A percentile compares a stretch with the other conserved stretches of the same genome.
Evolutionary conservation across 2,797 vertebrate genomes (phyloP).

Genomic region (Chiloscyllium punctatum): DNA sequence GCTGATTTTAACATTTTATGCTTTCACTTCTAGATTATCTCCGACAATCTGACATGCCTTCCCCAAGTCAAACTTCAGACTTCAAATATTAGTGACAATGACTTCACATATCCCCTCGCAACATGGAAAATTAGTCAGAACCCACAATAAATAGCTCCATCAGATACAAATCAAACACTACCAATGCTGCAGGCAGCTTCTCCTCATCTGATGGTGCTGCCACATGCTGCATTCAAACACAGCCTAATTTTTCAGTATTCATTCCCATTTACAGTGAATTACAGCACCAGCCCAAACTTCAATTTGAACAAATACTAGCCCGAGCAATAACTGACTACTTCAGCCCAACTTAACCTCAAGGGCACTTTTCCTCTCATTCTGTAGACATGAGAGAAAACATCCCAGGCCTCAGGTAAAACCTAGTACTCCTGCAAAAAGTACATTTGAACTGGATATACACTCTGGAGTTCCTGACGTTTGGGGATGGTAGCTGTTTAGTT

Average conservation of each 20-base stretch:
- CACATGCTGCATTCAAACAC: neutral
- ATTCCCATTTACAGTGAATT: neutral
- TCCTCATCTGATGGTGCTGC: neutral
- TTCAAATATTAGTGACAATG: neutral
- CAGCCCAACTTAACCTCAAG: neutral
- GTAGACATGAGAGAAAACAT: neutral
- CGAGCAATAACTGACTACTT: neutral
- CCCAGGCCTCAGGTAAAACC: neutral
- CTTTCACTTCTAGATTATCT: neutral
- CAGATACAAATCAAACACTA: neutral
- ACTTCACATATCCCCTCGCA: neutral
- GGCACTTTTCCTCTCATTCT: neutral
- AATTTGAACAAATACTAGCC: neutral
- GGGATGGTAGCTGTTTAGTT: neutral
- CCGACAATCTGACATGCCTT: neutral
- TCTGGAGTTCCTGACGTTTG: neutral
- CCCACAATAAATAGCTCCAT: neutral
- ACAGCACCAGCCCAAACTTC: neutral
- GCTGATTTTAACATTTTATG: neutral
- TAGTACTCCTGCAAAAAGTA: neutral
- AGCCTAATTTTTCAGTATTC: neutral
- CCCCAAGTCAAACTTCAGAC: neutral
- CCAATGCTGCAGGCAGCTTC: neutral
- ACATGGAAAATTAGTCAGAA: neutral
- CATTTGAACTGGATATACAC: conserved; percentile 13